phyloP scores from a whole-genome alignment of 2,113 vertebrate species.

The Urocolius indicus region DNA sequence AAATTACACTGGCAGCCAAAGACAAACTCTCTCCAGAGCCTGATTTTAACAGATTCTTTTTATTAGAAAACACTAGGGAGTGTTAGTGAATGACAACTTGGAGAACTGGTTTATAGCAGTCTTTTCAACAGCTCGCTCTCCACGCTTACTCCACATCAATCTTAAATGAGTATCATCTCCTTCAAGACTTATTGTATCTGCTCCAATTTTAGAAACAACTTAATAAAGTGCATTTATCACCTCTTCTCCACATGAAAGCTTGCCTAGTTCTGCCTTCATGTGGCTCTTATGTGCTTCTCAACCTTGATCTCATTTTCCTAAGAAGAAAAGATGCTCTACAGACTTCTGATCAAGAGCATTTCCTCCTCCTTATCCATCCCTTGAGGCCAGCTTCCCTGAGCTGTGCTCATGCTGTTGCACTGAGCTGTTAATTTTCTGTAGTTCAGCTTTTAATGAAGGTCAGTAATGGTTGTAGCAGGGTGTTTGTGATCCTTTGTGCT shows the following conservation, averaged over 20 bases:
- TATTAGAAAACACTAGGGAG: conserved; percentile 47
- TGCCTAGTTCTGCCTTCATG: not conserved
- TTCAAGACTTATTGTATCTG: conserved; percentile 38
- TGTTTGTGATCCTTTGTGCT: not conserved
- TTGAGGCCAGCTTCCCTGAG: not conserved
- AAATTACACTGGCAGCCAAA: conserved; percentile 27
- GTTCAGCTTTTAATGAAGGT: not conserved
- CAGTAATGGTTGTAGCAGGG: not conserved
- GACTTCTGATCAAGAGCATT: not conserved
- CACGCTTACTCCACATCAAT: conserved; percentile 16
- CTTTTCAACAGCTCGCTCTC: conserved; percentile 38
- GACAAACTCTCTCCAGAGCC: conserved; percentile 27
- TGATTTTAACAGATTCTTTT: conserved; percentile 57
- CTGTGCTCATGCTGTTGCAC: not conserved
- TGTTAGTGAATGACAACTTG: conserved; percentile 25
- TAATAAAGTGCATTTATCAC: conserved; percentile 52
- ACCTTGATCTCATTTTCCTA: not conserved
- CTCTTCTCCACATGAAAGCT: not conserved
- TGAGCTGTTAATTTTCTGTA: not conserved
- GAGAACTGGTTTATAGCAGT: conserved; percentile 14
- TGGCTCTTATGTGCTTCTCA: not conserved
- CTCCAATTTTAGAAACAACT: conserved; percentile 48
- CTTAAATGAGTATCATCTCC: conserved; percentile 14
- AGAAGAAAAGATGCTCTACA: not conserved
- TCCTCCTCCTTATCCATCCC: not conserved